Percentiles rank a stretch among this genome's conserved stretches.
Evolutionary conservation across 2,113 vertebrate genomes (phyloP).

Genomic region (Tylochromis polylepis): DNA sequence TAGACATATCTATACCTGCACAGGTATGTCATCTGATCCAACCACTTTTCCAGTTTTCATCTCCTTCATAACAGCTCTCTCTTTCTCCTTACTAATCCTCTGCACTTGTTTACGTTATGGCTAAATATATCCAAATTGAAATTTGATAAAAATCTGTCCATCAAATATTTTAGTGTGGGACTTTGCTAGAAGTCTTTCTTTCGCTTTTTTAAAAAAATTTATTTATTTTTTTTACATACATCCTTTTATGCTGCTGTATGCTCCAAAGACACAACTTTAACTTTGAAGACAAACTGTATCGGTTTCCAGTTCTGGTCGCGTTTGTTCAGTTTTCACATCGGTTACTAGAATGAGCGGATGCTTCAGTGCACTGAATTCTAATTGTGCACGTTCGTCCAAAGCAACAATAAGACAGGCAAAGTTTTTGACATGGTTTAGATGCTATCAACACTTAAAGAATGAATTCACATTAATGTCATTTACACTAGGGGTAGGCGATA

Average conservation of each 20-base stretch:
- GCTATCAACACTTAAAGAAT: neutral
- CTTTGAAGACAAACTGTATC: neutral
- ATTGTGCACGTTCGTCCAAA: neutral
- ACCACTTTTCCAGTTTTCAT: neutral
- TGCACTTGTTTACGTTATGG: neutral
- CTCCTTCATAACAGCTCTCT: neutral
- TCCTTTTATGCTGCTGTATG: accelerated
- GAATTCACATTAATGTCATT: neutral
- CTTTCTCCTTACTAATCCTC: neutral
- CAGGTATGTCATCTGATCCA: neutral
- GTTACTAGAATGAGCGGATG: accelerated
- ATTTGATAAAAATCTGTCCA: neutral
- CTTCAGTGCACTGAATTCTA: neutral
- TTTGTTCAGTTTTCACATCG: neutral
- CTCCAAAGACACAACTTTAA: neutral
- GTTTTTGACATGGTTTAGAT: neutral
- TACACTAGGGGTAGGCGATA: neutral
- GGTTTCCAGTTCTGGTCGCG: neutral
- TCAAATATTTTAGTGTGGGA: neutral
- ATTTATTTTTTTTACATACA: neutral
- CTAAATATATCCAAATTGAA: neutral
- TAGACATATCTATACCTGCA: neutral
- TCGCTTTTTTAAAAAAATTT: too few relatives aligned
- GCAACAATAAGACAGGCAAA: neutral
- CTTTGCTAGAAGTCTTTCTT: neutral